Percentiles rank a stretch among this genome's conserved stretches.
phyloP scores from a whole-genome alignment of 2,888 invertebrate species.

The Caenorhabditis sp. region DNA sequence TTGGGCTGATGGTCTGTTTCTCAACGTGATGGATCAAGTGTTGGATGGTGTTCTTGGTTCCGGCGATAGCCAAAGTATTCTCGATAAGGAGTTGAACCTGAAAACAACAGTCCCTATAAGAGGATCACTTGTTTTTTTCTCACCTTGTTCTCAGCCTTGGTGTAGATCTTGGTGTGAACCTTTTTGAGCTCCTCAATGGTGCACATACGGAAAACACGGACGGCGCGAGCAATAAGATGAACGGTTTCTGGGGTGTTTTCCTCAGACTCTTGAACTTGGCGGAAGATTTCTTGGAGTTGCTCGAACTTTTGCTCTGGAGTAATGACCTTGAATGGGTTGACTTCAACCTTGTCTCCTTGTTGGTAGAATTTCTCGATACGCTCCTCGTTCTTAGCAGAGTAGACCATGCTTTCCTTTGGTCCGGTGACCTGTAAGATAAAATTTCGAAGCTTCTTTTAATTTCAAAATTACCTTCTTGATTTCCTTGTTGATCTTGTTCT shows the following conservation, averaged over 20 bases:
- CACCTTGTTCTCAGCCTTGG: slow-evolving; percentile 53
- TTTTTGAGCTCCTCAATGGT: slow-evolving; percentile 66
- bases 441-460: neutral
- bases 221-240: slow-evolving; percentile 72
- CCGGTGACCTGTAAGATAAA: slow-evolving; percentile 47
- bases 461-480: slow-evolving; percentile 51
- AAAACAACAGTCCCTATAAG: slow-evolving; percentile 1
- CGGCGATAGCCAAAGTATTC: slow-evolving; percentile 73
- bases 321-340: slow-evolving; percentile 50
- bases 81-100: slow-evolving; percentile 69
- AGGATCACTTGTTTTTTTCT: neutral
- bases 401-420: slow-evolving; percentile 72
- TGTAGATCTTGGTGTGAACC: slow-evolving; percentile 62
- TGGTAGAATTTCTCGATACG: slow-evolving; percentile 77
- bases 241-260: slow-evolving; percentile 67
- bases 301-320: slow-evolving; percentile 66
- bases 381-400: slow-evolving; percentile 71
- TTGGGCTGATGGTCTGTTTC: slow-evolving; percentile 60
- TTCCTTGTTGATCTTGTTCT: slow-evolving; percentile 46
- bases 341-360: slow-evolving; percentile 71
- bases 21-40: slow-evolving; percentile 69
- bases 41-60: slow-evolving; percentile 74
- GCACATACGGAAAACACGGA: slow-evolving; percentile 72
- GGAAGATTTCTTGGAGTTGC: slow-evolving; percentile 57
- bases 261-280: slow-evolving; percentile 49